A percentile compares a stretch with the other conserved stretches of the same genome.
These are phyloP conservation scores for Moxostoma hubbsi DNA, from an alignment of 2,797 vertebrate genomes.

Conservation along the genomic window DNA sequence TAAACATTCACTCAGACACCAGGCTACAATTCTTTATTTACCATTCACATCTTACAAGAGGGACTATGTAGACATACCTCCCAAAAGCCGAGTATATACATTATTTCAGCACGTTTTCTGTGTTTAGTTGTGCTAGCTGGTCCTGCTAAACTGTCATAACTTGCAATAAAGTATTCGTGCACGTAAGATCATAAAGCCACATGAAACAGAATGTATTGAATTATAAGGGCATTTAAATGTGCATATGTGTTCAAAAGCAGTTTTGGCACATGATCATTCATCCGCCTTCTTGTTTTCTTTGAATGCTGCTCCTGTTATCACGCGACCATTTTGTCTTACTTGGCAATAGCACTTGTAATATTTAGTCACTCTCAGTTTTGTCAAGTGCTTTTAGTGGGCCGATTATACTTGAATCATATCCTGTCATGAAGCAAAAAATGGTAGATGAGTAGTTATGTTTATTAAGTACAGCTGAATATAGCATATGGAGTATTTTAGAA, in stretches of 20 bases:
- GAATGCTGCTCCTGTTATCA: constrained; percentile 13
- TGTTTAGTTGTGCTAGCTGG: constrained; percentile 13
- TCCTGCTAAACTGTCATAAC: constrained; percentile 27
- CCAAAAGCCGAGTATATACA: background rate
- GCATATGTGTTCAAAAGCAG: background rate
- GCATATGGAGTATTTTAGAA: background rate
- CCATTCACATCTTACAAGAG: constrained; percentile 4
- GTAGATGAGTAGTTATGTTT: background rate
- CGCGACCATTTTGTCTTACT: background rate
- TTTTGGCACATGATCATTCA: background rate
- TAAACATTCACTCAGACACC: constrained; percentile 21
- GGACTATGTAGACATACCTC: background rate
- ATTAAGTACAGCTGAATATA: background rate
- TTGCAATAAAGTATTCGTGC: background rate
- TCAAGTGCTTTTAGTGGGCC: background rate
- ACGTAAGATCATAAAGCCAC: background rate
- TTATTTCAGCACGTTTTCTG: background rate
- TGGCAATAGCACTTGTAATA: constrained; percentile 8
- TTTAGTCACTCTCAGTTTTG: background rate
- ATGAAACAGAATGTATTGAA: background rate
- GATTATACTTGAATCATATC: constrained; percentile 1
- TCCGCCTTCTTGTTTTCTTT: background rate
- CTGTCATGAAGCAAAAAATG: background rate
- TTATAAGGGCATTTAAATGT: background rate
- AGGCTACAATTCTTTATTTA: background rate